Evolutionary conservation across 1,140 invertebrate genomes (phyloP), one percentile per base, ranked within the genome.

Genomic region (Hylaeus anthracinus): DNA sequence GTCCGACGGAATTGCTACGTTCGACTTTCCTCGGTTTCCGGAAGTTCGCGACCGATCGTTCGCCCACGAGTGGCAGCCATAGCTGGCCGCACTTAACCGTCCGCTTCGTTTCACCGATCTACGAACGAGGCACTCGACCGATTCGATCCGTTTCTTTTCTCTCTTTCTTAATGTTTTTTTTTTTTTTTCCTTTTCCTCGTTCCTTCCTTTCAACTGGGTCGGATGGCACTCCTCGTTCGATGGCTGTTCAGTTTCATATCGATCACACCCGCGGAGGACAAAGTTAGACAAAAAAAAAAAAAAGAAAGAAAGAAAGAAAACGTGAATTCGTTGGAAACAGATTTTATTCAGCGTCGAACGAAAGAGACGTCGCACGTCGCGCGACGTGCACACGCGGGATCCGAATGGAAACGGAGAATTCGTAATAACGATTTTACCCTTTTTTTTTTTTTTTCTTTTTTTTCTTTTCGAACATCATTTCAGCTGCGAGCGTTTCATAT

Each of bases 1-100:
- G 65, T 70, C 65, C 55, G 37, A 51, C 39, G 1, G 26, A 79
- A 79, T 79, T 73, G 71, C 53, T 55, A 56, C 37, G 51, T 79
- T 79, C 61, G 77, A 53, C 71, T 79, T 73, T 79, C 65, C 77
- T 73, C 72, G 60, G 67, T 72, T 79, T 72, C 77, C 77, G 71
- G 71, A 73, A 73, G 48, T 51, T 45, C 45, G n/a, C 26, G 39
- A 65, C 51, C 48, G 41, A 64, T 63, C 48, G 76, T 64, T 78
- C 39, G 66, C 9, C 41, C 37, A 37, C 58, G 58, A 78, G 75
- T 70, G 55, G 65, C 67, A 43, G 14, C 37, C 37, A 56, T 61
- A 71, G 53, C 48, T 55, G 45, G 26, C 61, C 53, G 26, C 75
- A 15, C 48, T 77, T 48, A 70, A 70, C 55, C 65, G 65, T 77